Base-by-base conservation (phyloP, 37 sponge, comb jelly and placozoan genomes). In the Dysidea cf. avara region DNA sequence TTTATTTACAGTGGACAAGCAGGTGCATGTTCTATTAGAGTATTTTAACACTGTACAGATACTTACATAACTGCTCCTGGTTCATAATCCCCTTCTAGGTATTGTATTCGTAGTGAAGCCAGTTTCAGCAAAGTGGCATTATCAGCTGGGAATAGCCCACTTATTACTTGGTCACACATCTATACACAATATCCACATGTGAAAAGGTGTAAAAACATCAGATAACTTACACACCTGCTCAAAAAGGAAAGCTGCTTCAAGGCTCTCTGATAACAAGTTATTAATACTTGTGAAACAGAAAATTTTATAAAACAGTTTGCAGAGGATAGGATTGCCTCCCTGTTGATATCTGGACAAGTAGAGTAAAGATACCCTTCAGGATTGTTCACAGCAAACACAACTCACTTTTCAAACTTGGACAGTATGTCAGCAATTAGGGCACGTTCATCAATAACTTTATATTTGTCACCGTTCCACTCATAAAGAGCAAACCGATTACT, bases 401-500 rank as follows among this genome's bases (percentile, higher is more conserved):
- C 66, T 72, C 53, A 85, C 86, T 57, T 60, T 76, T 97, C 98
- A 84, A 94, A 90, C 69, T 93, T 97, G 53, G 94, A 88, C 25
- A 97, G 71, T 46, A 93, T 68, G 70, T 97, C 98, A 0, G 93
- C 88, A 1, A 97, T 69, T 0, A 87, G 63, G 17, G 88, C 75
- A 39, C 86, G 68, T 39, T 87, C 90, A n/a, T 90, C 89, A 39
- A 92, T 92, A 38, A 83, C 81, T 32, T 71, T 87, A 39, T 64
- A 86, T 16, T 47, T 77, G 40, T 81, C 76, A 3, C 82, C 88
- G 7, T 72, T 67, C 35, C 64, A 69, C 74, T 97, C 98, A 78
- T 93, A 97, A 56, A 97, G 81, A n/a, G 94, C 91, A 77, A 92
- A 97, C 34, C 69, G 72, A 68, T 97, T 97, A 37, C 84, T 82